Evolutionary conservation across 2,888 invertebrate species (phyloP), one percentile per base, ranked within the genome.

Genomic region (Eilema depressum): DNA sequence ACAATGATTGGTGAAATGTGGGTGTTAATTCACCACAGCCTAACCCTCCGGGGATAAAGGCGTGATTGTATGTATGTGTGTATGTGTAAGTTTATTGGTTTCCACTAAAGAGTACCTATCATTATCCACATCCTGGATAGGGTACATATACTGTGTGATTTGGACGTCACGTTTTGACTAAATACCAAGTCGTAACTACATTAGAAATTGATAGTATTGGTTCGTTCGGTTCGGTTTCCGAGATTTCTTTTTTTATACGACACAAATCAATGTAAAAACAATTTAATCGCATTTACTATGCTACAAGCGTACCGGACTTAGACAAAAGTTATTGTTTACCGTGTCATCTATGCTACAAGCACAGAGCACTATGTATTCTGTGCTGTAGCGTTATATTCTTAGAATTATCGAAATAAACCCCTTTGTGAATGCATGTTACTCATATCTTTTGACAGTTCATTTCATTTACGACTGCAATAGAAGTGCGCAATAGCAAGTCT

Each of bases 341-440:
- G 37, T 66, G 30, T 53, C 66, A 66, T 73, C 67, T 69, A 73
- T 67, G 68, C 65, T 60, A 65, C 60, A 70, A 65, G 59, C 30
- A n/a, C n/a, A n/a, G n/a, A 53, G 8, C 1, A 77, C 60, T 26
- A 53, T 53, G 53, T n/a, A 53, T 53, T n/a, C 53, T 53, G n/a
- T 53, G 10, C 63, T 61, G 64, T 47, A 66, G 56, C 30, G 25
- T 64, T 57, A 53, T 76, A 70, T 78, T 81, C 79, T 69, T 71
- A 73, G 76, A 79, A 80, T 74, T 65, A 77, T 78, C 71, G 61
- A 79, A 81, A 81, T 79, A 78, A 79, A 80, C 69, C 78, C 73
- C 77, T 83, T 83, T 82, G 81, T 82, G 69, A 69, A 68, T 67
- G 69, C 70, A 75, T 71, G 74, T 82, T 81, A 78, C 75, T 83